phyloP scores from a whole-genome alignment of 1,140 invertebrate genomes.

The Heliothis subflexa region DNA sequence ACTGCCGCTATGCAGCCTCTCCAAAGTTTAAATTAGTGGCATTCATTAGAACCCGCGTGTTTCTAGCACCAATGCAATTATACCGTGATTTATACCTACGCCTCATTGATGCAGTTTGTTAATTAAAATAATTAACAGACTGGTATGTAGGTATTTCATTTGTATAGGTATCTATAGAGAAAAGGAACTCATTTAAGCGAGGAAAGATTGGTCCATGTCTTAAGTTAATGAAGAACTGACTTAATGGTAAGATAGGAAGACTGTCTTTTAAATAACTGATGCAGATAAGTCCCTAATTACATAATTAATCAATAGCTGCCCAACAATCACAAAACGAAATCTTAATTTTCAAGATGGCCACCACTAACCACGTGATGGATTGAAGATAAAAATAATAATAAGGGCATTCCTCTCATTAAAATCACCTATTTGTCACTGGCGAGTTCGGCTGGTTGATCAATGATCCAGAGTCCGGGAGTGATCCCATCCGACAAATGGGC shows the following conservation, averaged over 20 bases:
- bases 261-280: no score
- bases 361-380: neutral
- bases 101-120: conserved; percentile 50
- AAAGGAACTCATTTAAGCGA: no score
- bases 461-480: neutral
- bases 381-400: conserved; percentile 5
- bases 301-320: neutral
- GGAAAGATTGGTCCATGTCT: no score
- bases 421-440: conserved; percentile 40
- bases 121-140: conserved; percentile 13
- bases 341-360: conserved; percentile 5
- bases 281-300: no score
- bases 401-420: conserved; percentile 11
- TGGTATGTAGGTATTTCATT: neutral
- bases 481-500: conserved; percentile 28
- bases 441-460: conserved; percentile 18
- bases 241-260: no score
- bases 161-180: neutral
- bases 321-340: neutral
- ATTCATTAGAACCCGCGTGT: conserved; percentile 42
- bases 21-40: conserved; percentile 34
- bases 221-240: no score
- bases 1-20: conserved; percentile 24
- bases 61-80: conserved; percentile 49
- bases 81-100: conserved; percentile 55